These are phyloP conservation scores for Sebastes alutus DNA, from an alignment of 2,797 vertebrate genomes.

Conservation along the genomic window DNA sequence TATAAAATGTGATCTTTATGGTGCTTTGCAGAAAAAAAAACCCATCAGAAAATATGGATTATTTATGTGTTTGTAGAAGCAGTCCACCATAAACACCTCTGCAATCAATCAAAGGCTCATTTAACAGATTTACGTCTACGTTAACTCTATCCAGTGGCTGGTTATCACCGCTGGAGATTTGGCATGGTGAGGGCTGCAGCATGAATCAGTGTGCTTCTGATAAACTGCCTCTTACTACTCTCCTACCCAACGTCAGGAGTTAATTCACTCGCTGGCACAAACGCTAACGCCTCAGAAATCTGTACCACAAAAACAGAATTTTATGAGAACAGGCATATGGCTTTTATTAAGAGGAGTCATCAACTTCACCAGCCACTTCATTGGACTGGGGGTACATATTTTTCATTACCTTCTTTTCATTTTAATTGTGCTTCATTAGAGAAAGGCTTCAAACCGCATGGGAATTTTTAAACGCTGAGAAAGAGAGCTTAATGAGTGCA, in stretches of 20 bases:
- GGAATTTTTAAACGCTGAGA: conserved; percentile 73
- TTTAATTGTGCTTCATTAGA: conserved; percentile 79
- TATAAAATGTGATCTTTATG: not conserved
- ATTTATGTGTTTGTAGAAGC: not conserved
- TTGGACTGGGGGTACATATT: conserved; percentile 77
- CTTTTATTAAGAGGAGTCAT: conserved; percentile 75
- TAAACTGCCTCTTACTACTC: conserved; percentile 34
- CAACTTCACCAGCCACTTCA: conserved; percentile 72
- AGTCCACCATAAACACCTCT: conserved; percentile 14
- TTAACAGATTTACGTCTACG: not conserved
- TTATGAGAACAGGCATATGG: conserved; percentile 72
- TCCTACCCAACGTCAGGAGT: conserved; percentile 39
- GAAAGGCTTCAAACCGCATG: conserved; percentile 70
- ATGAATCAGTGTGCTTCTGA: conserved; percentile 46
- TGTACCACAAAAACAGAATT: conserved; percentile 69
- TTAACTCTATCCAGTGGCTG: conserved; percentile 4
- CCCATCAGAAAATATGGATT: not conserved
- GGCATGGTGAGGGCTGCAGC: not conserved
- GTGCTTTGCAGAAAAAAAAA: not conserved
- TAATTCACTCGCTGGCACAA: conserved; percentile 59
- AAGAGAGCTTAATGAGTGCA: conserved; percentile 64
- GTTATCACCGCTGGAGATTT: conserved; percentile 43
- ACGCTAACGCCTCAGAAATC: conserved; percentile 47
- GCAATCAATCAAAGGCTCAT: conserved; percentile 18
- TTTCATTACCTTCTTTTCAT: conserved; percentile 73